phyloP scores from a whole-genome alignment of 2,113 vertebrate genomes.

The Pteropus alecto region DNA sequence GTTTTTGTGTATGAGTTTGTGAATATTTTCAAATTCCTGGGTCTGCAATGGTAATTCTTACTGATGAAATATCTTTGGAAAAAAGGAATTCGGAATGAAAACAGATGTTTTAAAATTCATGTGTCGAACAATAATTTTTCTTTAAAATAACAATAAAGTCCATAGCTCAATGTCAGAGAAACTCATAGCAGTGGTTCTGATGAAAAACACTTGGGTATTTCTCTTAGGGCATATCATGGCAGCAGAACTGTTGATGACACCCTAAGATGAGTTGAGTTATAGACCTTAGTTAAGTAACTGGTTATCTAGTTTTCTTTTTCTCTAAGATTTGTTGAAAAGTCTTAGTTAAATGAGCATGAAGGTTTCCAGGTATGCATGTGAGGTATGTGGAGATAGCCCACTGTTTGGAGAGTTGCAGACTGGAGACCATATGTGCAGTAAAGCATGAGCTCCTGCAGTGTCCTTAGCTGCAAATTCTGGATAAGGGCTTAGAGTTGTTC shows the following conservation, averaged over 20 bases:
- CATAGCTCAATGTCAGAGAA: slow-evolving; percentile 63
- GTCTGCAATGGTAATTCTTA: slow-evolving; percentile 43
- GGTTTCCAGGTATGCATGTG: slow-evolving; percentile 76
- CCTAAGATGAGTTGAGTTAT: slow-evolving; percentile 60
- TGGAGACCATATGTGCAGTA: slow-evolving; percentile 75
- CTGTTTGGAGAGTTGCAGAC: slow-evolving; percentile 72
- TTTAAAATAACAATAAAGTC: slow-evolving; percentile 72
- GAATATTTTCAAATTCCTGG: slow-evolving; percentile 51
- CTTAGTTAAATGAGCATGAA: slow-evolving; percentile 71
- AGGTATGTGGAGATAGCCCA: slow-evolving; percentile 74
- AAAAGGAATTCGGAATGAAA: slow-evolving; percentile 74
- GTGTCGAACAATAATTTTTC: slow-evolving; percentile 68
- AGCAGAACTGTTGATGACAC: slow-evolving; percentile 10
- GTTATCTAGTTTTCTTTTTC: slow-evolving; percentile 46
- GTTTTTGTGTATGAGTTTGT: background rate
- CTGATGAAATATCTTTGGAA: slow-evolving; percentile 51
- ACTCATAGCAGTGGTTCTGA: slow-evolving; percentile 61
- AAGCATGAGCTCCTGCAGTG: background rate
- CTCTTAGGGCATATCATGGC: background rate
- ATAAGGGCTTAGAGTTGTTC: slow-evolving; percentile 37
- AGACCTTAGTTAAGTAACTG: slow-evolving; percentile 27
- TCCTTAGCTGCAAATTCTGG: slow-evolving; percentile 39
- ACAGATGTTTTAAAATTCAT: slow-evolving; percentile 74
- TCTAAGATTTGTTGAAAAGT: slow-evolving; percentile 64
- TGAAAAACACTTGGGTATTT: slow-evolving; percentile 68